Base-by-base conservation (phyloP, 2,113 vertebrate genomes). In the cattle (Bos taurus) region DNA sequence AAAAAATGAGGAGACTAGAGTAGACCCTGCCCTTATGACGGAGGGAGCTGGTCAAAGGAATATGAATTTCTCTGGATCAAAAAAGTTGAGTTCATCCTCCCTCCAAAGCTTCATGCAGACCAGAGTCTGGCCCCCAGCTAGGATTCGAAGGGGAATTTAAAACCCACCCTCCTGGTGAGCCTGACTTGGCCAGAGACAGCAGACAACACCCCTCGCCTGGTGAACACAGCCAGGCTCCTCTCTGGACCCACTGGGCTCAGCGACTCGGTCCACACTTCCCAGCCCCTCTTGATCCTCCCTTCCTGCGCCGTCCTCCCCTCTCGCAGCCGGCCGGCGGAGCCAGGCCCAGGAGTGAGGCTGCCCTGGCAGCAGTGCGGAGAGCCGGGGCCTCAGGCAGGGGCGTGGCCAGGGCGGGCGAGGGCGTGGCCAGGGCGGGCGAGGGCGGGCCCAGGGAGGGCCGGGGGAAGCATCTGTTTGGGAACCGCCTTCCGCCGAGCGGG, bases 211-310 rank as follows among this genome's bases (percentile, higher is more conserved):
- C 12, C 15, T 1, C 25, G 56, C 59, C 50, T 0, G 36, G 64
- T 43, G 19, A 78, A 57, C 21, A 25, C 23, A 0, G 77, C 57
- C 25, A 23, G 62, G 46, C 28, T 30, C 30, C 86, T 2, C 7
- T 0, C 3, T 16, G 43, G 16, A 52, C 30, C 50, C 13, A 2
- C 0, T 23, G 50, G 33, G 16, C 89, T 87, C 21, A 2, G 64
- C 3, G 1, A 30, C 3, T 3, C 2, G 0, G 2, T 17, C 59
- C 28, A 13, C n/a, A 0, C 48, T 81, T 25, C 67, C 2, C 13
- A 2, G 46, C 6, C 52, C 30, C 3, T 74, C 67, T 9, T 11
- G 40, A 30, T 26, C 54, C 54, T 88, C 57, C 2, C 59, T 43
- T 26, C 40, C 43, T 7, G 26, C 26, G 2, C 16, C 2, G 21